Evolutionary conservation across 2,797 vertebrate genomes (phyloP).

Genomic region (Lateolabrax maculatus): DNA sequence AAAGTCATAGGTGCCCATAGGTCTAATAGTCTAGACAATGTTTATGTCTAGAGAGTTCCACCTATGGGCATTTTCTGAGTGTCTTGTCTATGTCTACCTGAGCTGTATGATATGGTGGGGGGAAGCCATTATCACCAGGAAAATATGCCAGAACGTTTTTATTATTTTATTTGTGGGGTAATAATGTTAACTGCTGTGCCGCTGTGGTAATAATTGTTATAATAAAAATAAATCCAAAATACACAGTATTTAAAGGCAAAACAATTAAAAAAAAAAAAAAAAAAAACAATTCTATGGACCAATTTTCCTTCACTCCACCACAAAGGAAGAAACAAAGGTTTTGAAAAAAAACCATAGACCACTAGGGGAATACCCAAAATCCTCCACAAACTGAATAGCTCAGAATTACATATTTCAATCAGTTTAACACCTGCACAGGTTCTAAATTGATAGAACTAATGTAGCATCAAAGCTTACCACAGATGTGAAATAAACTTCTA

Average conservation of each 20-base stretch:
- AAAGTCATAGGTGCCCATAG: too few relatives aligned
- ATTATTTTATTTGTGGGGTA: neutral
- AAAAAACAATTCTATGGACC: neutral
- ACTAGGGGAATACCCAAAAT: neutral
- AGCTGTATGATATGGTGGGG: neutral
- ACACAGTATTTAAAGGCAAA: constrained; percentile 1
- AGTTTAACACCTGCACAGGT: constrained; percentile 18
- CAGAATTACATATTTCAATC: neutral
- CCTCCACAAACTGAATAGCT: constrained; percentile 11
- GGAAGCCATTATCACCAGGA: neutral
- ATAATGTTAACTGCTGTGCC: neutral
- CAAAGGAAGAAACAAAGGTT: neutral
- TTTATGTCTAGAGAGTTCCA: neutral
- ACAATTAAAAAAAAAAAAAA: neutral
- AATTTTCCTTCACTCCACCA: neutral
- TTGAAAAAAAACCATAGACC: constrained; percentile 16
- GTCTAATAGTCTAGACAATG: neutral
- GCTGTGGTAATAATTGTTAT: neutral
- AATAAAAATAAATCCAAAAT: neutral
- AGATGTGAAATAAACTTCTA: neutral
- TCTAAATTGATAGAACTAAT: constrained; percentile 11
- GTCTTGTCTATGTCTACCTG: neutral
- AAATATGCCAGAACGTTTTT: too few relatives aligned
- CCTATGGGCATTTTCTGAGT: neutral
- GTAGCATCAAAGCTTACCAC: neutral